Evolutionary conservation across 2,797 vertebrate genomes (phyloP), one percentile per base, ranked within the genome.

Genomic region (Phaenicophaeus curvirostris): DNA sequence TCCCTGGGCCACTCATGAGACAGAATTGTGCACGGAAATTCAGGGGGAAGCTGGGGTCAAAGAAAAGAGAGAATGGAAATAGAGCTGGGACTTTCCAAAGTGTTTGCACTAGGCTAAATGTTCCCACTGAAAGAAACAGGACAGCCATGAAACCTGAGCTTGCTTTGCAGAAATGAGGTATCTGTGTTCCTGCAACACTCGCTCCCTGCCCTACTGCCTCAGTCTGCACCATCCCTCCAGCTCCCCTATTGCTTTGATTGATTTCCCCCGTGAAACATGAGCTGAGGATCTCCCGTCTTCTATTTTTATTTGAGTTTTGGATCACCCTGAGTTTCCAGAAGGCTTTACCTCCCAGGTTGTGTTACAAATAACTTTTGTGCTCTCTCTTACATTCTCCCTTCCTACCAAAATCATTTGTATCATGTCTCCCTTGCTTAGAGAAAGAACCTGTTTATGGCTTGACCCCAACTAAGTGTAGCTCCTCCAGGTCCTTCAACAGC

Each of bases 261-360:
- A 50, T 62, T 41, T 23, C 50, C 86, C 44, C 27, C 3, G 3
- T 7, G 93, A 72, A 90, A 78, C 4, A 0, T 31, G 84, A 94
- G 80, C 80, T 0, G 8, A 89, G 91, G 87, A 58, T 94, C 74
- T 93, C 89, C 89, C 87, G 24, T 18, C 35, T 71, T 81, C 90
- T 91, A 95, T 91, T 95, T 94, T 95, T 80, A 75, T 50, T 75
- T 66, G n/a, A 39, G 16, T 28, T 86, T 87, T 77, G 83, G 62
- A 61, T 85, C 69, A 21, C 48, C 13, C 39, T 13, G 53, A 87
- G 62, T 84, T 81, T 89, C 82, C 67, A 86, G 81, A 69, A 31
- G 39, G 78, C 65, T 91, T 77, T 63, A 55, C 63, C 51, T 66
- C 39, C 54, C 6, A 31, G 77, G 51, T 67, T 74, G 46, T 72